Percentiles rank a stretch among this genome's conserved stretches.
Conservation (phyloP, 2,888 invertebrate genomes). For the Sepiola atlantica region DNA sequence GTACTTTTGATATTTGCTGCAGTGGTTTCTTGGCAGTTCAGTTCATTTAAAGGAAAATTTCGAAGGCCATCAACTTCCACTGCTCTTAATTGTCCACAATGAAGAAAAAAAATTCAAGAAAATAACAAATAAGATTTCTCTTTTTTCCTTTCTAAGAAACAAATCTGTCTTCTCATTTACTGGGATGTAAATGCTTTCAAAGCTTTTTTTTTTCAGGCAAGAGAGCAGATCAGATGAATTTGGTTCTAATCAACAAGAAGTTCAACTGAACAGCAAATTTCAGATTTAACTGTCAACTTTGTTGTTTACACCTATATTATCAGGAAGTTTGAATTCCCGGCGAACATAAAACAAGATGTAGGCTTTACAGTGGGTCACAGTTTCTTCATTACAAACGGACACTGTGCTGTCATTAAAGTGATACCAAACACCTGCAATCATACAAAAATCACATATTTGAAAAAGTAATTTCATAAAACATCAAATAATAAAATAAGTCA, state of each 20-base stretch:
- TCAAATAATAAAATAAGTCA: not conserved
- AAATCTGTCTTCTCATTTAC: not conserved
- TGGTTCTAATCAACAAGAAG: conserved; percentile 6
- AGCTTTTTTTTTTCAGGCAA: not conserved
- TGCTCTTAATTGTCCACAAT: not conserved
- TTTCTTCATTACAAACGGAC: conserved; percentile 80
- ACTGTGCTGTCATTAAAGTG: conserved; percentile 91
- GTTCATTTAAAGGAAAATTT: not conserved
- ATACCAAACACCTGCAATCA: conserved; percentile 81
- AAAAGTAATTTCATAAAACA: not conserved
- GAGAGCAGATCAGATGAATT: not conserved
- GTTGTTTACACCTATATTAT: conserved; percentile 55
- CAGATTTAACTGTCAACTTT: conserved; percentile 38
- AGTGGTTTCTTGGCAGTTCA: not conserved
- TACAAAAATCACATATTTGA: conserved; percentile 38
- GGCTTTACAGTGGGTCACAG: conserved; percentile 86
- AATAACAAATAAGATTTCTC: not conserved
- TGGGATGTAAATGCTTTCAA: not conserved
- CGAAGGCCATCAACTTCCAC: not conserved
- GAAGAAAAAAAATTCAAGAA: not conserved
- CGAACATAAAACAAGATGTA: conserved; percentile 90
- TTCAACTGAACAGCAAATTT: not conserved
- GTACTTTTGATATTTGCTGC: not conserved
- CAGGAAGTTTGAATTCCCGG: conserved; percentile 78
- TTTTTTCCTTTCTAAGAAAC: not conserved